Percentiles rank a stretch among this genome's conserved stretches.
Conservation (phyloP, 1,140 invertebrate species). For the Papilio glaucus region DNA sequence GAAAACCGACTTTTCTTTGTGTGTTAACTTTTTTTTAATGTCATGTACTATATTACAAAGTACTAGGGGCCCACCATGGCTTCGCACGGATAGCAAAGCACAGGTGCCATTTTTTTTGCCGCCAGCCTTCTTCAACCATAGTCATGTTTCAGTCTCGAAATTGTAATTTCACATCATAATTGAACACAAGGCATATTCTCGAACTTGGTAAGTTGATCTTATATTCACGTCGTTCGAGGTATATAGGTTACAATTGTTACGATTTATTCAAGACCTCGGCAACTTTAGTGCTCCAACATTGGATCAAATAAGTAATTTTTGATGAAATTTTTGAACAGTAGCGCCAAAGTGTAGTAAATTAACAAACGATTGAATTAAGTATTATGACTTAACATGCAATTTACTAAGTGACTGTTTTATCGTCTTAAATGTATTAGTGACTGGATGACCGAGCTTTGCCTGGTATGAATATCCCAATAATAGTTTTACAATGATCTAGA, state of each 20-base stretch:
- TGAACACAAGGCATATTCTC: background rate
- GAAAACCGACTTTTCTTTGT: no score
- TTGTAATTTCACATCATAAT: conserved; percentile 2
- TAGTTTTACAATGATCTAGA: no score
- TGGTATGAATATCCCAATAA: no score
- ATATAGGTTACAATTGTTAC: conserved; percentile 14
- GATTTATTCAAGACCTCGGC: conserved; percentile 15
- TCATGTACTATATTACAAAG: no score
- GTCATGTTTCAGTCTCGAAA: background rate
- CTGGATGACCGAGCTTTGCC: no score
- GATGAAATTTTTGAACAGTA: conserved; percentile 7
- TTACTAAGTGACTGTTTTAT: background rate
- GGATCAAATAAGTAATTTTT: conserved; percentile 20
- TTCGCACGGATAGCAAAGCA: no score
- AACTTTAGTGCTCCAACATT: conserved; percentile 5
- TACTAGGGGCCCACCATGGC: no score
- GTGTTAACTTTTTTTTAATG: no score
- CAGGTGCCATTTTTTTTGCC: no score
- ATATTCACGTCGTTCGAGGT: conserved; percentile 3
- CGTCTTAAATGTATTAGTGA: no score
- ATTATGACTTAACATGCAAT: background rate
- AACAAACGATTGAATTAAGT: background rate
- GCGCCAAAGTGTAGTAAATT: background rate
- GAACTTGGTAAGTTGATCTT: background rate
- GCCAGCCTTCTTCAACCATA: background rate